Evolutionary conservation across 2,888 invertebrate species (phyloP), one percentile per base, ranked within the genome.

Genomic region (Helobdella robusta): DNA sequence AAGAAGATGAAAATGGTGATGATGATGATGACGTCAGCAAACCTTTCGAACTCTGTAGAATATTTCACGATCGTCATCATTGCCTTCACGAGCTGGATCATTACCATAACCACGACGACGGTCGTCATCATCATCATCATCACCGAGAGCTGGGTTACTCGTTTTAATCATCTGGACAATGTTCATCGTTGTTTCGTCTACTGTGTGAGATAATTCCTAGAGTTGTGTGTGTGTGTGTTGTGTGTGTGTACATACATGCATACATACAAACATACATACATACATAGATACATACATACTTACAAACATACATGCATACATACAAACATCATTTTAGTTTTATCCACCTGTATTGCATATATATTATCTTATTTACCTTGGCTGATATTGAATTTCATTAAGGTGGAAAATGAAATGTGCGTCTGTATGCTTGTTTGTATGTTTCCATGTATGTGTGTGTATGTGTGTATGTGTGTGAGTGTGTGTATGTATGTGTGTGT

Each of bases 251-350:
- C 25, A 56, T 30, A 56, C 56, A 56, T 28, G 28, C 25, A 56
- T 30, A 56, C 32, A 30, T n/a, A 30, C 56, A 56, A n/a, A 56
- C 32, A 30, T n/a, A 56, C 56, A 56, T 28, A 30, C 32, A 30
- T n/a, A 56, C 56, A 56, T n/a, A 56, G 28, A n/a, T n/a, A 56
- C 56, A 25, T 30, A 56, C 32, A 18, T 25, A 50, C 50, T 28
- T n/a, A 56, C 56, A 30, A n/a, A 56, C 32, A 30, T n/a, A 56
- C 56, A 56, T 25, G 28, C 56, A 30, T n/a, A 56, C 56, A 56
- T 28, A 56, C 56, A 30, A 6, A 56, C 56, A 25, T 30, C 4
- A 56, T 28, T 6, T 56, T 28, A 5, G n/a, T 25, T 28, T 4
- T 8, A 11, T 11, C 52, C 18, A 15, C 44, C n/a, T 15, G n/a